Evolutionary conservation across 1,140 invertebrate species (phyloP), one percentile per base, ranked within the genome.

Genomic region (Orchesella cincta): DNA sequence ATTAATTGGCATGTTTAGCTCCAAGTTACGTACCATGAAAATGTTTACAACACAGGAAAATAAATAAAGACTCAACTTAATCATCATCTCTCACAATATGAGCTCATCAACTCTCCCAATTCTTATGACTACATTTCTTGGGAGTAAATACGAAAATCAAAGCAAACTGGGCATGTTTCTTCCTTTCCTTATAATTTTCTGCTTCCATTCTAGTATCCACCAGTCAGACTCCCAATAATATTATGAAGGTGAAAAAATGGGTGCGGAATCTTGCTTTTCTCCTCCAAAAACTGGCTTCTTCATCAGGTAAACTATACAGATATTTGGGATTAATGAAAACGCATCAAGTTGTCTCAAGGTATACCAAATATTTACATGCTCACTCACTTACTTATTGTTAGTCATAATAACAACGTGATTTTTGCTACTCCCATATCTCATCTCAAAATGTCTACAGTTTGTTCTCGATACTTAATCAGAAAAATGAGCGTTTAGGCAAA

Each of bases 81-180:
- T 67, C 31, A 67, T 67, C 62, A 67, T 67, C 31, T n/a, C 12
- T 67, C 62, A 33, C 62, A 67, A 67, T 67, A 67, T 67, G 62
- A 67, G 62, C 62, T 67, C 62, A 67, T 67, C 62, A 67, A 33
- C 28, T 14, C 5, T 12, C 14, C 3, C 52, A 57, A 57, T 46
- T 8, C 18, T 18, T 57, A 57, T 23, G 14, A 3, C 26, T 57
- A 18, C 5, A 57, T 57, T 8, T n/a, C n/a, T n/a, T n/a, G n/a
- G n/a, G n/a, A n/a, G n/a, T n/a, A n/a, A n/a, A n/a, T n/a, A n/a
- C 8, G 20, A 46, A 20, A 46, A 46, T 8, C 39, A 20, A 46
- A 46, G 20, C 8, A 46, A 46, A 20, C 39, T 46, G 39, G 8
- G 39, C 20, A 8, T 46, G 8, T 12, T 46, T 8, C 20, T 46